Evolutionary conservation across 2,888 invertebrate genomes (phyloP).

Genomic region (Chirona hameri): DNA sequence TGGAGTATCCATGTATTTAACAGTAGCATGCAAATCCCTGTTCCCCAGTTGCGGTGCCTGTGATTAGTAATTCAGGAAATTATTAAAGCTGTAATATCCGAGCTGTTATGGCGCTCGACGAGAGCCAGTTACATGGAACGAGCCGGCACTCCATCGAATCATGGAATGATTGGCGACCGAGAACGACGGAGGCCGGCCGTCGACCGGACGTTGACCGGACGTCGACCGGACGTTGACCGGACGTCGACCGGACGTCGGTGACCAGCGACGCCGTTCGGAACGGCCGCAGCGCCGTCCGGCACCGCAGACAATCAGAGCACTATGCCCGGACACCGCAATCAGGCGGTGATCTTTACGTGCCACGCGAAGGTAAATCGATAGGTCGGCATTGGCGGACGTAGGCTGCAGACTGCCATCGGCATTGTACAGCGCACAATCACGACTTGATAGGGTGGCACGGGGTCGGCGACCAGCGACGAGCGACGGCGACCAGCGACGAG

Average conservation of each 20-base stretch:
- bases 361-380: not conserved
- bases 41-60: not conserved
- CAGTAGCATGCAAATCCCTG: not conserved
- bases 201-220: no score
- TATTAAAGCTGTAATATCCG: constrained; percentile 1
- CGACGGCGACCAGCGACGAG: no score
- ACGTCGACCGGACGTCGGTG: not conserved
- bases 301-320: not conserved
- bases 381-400: not conserved
- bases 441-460: no score
- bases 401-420: no score
- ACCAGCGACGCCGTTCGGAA: not conserved
- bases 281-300: not conserved
- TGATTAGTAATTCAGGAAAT: not conserved
- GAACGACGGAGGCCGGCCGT: no score
- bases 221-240: not conserved
- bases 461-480: no score
- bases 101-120: not conserved
- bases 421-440: no score
- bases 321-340: not conserved
- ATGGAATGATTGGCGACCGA: not conserved
- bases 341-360: not conserved
- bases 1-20: not conserved
- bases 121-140: not conserved
- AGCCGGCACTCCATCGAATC: not conserved